Evolutionary conservation across 2,797 vertebrate species (phyloP).

Genomic region (Anguilla anguilla): DNA sequence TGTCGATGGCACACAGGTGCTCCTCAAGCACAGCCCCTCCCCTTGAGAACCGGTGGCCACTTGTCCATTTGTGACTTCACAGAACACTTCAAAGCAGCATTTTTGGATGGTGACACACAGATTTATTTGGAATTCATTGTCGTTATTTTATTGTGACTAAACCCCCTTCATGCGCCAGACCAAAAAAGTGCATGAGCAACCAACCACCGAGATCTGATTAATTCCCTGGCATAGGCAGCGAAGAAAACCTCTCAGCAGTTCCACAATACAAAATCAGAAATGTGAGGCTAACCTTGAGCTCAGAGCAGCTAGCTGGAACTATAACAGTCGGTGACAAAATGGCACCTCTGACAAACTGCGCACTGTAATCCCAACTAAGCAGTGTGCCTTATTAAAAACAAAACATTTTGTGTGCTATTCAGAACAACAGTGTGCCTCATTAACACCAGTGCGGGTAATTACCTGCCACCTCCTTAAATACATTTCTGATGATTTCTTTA

Average conservation of each 20-base stretch:
- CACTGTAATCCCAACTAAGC: background rate
- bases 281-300: background rate
- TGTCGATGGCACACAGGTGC: no score
- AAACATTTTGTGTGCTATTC: background rate
- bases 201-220: conserved; percentile 23
- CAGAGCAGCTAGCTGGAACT: no score
- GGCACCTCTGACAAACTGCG: no score
- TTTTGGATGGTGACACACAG: background rate
- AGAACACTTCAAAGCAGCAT: background rate
- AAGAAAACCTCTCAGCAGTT: background rate
- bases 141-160: background rate
- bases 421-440: no score
- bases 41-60: no score
- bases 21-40: no score
- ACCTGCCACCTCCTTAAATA: background rate
- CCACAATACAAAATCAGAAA: background rate
- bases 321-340: no score
- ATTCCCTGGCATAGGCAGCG: background rate
- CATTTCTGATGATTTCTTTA: background rate
- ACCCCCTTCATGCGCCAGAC: background rate
- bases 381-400: background rate
- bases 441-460: background rate
- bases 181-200: background rate
- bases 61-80: background rate
- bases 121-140: background rate